Conservation (phyloP, 1,140 invertebrate genomes). For the Ptiloglossa arizonensis region DNA sequence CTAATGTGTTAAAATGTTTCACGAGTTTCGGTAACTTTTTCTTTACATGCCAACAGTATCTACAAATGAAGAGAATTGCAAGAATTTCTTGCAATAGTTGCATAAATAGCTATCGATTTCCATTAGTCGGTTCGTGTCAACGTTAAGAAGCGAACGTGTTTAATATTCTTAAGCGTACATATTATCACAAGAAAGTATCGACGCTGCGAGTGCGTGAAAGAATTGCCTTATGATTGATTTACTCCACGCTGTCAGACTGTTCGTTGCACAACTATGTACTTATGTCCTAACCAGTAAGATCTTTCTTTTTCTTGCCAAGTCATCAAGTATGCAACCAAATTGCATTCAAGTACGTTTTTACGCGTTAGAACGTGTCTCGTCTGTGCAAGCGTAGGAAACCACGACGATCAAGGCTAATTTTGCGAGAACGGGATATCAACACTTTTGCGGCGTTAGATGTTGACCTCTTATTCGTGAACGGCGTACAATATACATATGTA, state of each 20-base stretch:
- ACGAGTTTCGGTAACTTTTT: too few species aligned
- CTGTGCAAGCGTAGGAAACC: background rate
- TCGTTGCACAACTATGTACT: background rate
- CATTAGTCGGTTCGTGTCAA: background rate
- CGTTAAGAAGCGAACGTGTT: background rate
- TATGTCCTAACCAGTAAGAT: background rate
- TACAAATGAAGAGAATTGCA: too few species aligned
- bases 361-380: background rate
- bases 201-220: background rate
- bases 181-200: background rate
- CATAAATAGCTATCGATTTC: background rate
- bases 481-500: too few species aligned
- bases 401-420: background rate
- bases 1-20: too few species aligned
- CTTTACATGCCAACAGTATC: too few species aligned
- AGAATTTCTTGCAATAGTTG: background rate
- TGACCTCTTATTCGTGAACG: too few species aligned
- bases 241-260: background rate
- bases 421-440: background rate
- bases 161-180: background rate
- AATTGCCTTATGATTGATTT: constrained; percentile 18
- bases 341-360: too few species aligned
- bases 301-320: background rate
- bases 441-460: too few species aligned
- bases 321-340: background rate